These are phyloP conservation scores for Desoria tigrina DNA, from an alignment of 2,888 invertebrate genomes.

Conservation along the genomic window DNA sequence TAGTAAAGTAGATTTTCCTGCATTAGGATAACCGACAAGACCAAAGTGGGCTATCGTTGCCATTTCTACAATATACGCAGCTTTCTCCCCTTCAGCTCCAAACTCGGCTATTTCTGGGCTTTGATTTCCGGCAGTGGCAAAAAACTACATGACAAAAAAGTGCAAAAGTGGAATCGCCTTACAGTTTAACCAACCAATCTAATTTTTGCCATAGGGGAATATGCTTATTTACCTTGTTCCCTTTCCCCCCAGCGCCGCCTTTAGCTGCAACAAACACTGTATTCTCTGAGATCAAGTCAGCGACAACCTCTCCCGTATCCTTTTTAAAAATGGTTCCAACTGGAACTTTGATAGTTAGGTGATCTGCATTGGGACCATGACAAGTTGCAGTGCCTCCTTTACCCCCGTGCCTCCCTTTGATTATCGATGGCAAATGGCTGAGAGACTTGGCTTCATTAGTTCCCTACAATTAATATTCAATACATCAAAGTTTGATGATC, in stretches of 20 bases:
- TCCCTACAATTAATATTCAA: conserved; percentile 60
- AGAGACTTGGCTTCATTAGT: conserved; percentile 70
- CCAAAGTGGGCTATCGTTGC: conserved; percentile 93
- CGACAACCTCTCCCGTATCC: conserved; percentile 63
- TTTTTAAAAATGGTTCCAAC: conserved; percentile 60
- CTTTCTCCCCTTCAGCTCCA: conserved; percentile 80
- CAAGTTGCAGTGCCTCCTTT: conserved; percentile 75
- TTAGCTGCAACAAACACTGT: conserved; percentile 88
- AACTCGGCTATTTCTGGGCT: conserved; percentile 81
- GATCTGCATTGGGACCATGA: conserved; percentile 74
- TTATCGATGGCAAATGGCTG: conserved; percentile 64
- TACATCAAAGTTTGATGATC: background rate
- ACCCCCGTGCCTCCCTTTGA: conserved; percentile 70
- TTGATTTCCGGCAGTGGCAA: conserved; percentile 74
- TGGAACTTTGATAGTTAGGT: conserved; percentile 62
- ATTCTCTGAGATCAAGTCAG: conserved; percentile 64
- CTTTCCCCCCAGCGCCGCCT: conserved; percentile 94
- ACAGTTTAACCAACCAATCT: too few relatives aligned
- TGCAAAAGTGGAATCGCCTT: too few relatives aligned
- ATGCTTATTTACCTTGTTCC: too few relatives aligned
- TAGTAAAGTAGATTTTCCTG: conserved; percentile 88
- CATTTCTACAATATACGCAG: conserved; percentile 75
- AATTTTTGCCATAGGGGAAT: too few relatives aligned
- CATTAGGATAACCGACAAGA: conserved; percentile 77
- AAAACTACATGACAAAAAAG: too few relatives aligned